Evolutionary conservation across 2,888 invertebrate genomes (phyloP).

Genomic region (Leptinotarsa peninsularis): DNA sequence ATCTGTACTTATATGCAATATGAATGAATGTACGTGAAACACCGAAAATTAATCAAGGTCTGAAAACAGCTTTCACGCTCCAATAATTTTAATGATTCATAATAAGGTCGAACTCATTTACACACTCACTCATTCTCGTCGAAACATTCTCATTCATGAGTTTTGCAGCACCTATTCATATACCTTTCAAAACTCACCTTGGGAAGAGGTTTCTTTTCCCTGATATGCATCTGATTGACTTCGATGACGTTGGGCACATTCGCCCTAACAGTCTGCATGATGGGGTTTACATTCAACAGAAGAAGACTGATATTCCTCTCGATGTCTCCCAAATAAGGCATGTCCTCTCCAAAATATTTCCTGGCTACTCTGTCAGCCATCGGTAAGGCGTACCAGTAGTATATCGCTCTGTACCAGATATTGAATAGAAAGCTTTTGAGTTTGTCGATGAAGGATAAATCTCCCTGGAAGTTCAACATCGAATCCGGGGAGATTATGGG

Average conservation of each 20-base stretch:
- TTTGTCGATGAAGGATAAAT: slow-evolving; percentile 41
- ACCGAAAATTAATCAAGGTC: no score
- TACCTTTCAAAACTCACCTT: neutral
- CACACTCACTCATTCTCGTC: no score
- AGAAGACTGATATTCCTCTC: slow-evolving; percentile 46
- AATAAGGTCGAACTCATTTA: no score
- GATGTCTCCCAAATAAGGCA: slow-evolving; percentile 46
- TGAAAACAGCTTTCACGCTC: no score
- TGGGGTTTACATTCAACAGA: slow-evolving; percentile 43
- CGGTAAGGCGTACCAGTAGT: slow-evolving; percentile 40
- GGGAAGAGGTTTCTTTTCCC: slow-evolving; percentile 11
- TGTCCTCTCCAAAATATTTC: slow-evolving; percentile 51
- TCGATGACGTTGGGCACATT: slow-evolving; percentile 43
- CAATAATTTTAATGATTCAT: no score
- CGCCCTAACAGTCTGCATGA: slow-evolving; percentile 41
- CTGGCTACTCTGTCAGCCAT: slow-evolving; percentile 33
- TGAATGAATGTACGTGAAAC: no score
- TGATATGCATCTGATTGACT: slow-evolving; percentile 23
- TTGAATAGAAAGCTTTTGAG: slow-evolving; percentile 33
- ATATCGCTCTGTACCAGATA: slow-evolving; percentile 37
- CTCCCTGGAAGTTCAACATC: slow-evolving; percentile 41
- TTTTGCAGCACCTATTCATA: no score
- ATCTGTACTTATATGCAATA: no score
- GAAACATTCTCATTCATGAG: no score
- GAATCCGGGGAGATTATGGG: slow-evolving; percentile 46